Conservation (phyloP, 2,113 vertebrate species). For the Entelurus aequoreus region DNA sequence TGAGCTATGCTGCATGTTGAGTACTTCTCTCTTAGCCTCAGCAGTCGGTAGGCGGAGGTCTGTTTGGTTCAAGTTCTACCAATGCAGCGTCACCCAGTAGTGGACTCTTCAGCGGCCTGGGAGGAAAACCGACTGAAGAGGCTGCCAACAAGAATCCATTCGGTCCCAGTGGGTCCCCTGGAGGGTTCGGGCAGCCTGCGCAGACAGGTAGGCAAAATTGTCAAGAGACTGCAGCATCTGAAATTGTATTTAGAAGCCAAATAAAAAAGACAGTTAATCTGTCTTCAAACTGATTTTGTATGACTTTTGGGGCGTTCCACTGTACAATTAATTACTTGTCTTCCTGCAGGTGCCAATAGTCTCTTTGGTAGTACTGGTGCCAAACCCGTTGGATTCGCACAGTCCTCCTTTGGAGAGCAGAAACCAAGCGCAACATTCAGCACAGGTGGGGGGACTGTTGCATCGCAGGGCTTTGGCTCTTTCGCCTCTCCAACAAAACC, state of each 20-base stretch:
- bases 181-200: conserved; percentile 66
- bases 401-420: conserved; percentile 83
- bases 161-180: conserved; percentile 67
- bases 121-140: conserved; percentile 94
- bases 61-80: conserved; percentile 79
- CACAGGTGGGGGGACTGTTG: conserved; percentile 83
- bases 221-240: background rate
- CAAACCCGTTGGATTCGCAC: conserved; percentile 82
- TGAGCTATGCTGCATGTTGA: background rate
- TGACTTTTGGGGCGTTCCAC: no score
- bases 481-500: conserved; percentile 82
- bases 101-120: conserved; percentile 93
- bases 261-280: no score
- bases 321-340: background rate
- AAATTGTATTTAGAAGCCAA: background rate
- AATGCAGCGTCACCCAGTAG: conserved; percentile 56
- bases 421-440: conserved; percentile 87
- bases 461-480: conserved; percentile 90
- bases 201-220: conserved; percentile 52
- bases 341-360: conserved; percentile 70
- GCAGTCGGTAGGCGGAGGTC: conserved; percentile 67
- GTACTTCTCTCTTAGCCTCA: conserved; percentile 40
- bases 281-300: no score
- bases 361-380: conserved; percentile 89
- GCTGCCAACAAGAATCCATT: conserved; percentile 97